Conservation (phyloP, 2,797 vertebrate genomes). For the Tachyglossus aculeatus region DNA sequence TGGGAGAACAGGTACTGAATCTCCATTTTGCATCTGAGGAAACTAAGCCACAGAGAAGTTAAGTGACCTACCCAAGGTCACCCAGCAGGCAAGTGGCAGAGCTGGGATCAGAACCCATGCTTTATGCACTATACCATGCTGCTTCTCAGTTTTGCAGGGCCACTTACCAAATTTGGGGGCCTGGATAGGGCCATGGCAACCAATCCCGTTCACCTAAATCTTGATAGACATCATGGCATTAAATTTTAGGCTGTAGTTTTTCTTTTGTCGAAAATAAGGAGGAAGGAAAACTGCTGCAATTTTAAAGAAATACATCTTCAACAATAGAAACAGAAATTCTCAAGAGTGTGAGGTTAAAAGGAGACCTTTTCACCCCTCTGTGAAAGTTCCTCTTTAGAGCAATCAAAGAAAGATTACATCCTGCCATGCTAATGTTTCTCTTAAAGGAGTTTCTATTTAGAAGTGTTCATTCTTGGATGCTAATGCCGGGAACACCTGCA, state of each 20-base stretch:
- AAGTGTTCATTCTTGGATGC: neutral
- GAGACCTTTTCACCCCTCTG: neutral
- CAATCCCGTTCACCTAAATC: neutral
- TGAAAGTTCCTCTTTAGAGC: slow-evolving; percentile 8
- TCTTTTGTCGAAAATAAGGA: neutral
- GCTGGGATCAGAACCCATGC: too few relatives aligned
- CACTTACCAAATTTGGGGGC: too few relatives aligned
- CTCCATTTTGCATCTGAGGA: too few relatives aligned
- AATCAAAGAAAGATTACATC: neutral
- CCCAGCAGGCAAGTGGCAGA: too few relatives aligned
- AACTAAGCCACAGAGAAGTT: too few relatives aligned
- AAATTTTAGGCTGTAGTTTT: neutral
- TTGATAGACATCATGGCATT: neutral
- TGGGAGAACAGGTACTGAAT: too few relatives aligned
- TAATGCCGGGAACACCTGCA: neutral
- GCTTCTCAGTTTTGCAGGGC: too few relatives aligned
- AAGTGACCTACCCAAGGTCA: too few relatives aligned
- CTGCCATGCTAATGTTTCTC: neutral
- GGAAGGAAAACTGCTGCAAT: neutral
- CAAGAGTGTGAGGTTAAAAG: neutral
- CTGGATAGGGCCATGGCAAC: too few relatives aligned
- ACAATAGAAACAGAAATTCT: slow-evolving; percentile 4
- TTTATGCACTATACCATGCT: too few relatives aligned
- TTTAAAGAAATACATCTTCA: neutral
- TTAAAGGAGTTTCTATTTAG: neutral